Percentiles rank a stretch among this genome's conserved stretches.
phyloP scores from a whole-genome alignment of 2,797 vertebrate genomes.

The Gambelia wislizenii region DNA sequence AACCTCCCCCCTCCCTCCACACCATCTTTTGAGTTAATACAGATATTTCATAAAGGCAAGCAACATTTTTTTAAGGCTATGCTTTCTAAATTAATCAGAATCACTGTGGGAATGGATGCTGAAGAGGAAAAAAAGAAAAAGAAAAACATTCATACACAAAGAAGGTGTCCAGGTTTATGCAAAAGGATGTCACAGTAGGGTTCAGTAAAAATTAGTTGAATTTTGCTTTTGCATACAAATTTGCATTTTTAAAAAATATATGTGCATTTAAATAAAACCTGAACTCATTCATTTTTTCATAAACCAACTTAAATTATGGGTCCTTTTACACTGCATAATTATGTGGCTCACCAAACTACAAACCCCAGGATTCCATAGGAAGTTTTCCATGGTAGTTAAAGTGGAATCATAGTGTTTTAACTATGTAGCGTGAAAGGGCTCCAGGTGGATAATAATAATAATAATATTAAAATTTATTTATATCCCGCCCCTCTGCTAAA shows the following conservation, averaged over 20 bases:
- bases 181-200: background rate
- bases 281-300: background rate
- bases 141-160: background rate
- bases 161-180: background rate
- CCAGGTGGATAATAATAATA: no score
- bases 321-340: no score
- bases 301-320: background rate
- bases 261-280: background rate
- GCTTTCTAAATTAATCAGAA: slow-evolving; percentile 51
- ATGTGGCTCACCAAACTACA: no score
- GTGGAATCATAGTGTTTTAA: no score
- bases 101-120: background rate
- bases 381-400: no score
- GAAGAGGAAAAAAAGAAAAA: no score
- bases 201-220: background rate
- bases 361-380: no score
- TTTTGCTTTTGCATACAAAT: background rate
- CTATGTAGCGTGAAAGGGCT: no score
- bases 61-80: slow-evolving; percentile 55
- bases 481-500: no score
- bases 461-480: no score
- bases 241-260: background rate
- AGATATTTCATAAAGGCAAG: slow-evolving; percentile 59
- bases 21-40: slow-evolving; percentile 55
- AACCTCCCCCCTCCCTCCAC: background rate